phyloP scores from a whole-genome alignment of 2,113 vertebrate species.

The Ciconia maguari region DNA sequence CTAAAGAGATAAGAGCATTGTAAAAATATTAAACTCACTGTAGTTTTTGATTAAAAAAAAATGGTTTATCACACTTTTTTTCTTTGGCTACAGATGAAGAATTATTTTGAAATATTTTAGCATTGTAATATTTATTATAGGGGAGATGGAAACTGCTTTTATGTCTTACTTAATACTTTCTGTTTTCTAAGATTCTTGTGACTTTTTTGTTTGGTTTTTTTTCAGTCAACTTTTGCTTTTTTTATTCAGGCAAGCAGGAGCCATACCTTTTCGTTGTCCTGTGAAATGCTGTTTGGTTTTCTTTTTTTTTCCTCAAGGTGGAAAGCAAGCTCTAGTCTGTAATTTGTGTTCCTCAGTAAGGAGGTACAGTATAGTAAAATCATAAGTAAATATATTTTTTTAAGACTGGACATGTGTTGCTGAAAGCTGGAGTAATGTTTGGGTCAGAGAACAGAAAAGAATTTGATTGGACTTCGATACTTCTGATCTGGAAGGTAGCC shows the following conservation, averaged over 20 bases:
- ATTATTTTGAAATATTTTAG: not conserved
- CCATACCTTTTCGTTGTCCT: not conserved
- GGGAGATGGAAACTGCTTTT: not conserved
- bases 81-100: not conserved
- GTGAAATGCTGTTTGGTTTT: not conserved
- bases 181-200: not conserved
- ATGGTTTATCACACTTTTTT: not conserved
- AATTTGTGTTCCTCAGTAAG: not conserved
- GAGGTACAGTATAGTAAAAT: not conserved
- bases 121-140: not conserved
- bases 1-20: not conserved
- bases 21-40: not conserved
- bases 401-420: not conserved
- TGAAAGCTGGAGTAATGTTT: not conserved
- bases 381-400: not conserved
- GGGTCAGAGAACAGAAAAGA: not conserved
- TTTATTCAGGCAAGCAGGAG: not conserved
- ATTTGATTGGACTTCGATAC: not conserved
- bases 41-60: not conserved
- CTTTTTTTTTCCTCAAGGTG: accelerated
- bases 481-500: not conserved
- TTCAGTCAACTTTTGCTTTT: not conserved
- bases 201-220: not conserved
- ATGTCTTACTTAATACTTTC: not conserved
- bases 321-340: not conserved